These are phyloP conservation scores for Acridotheres tristis DNA, from an alignment of 2,797 vertebrate genomes.

Conservation along the genomic window DNA sequence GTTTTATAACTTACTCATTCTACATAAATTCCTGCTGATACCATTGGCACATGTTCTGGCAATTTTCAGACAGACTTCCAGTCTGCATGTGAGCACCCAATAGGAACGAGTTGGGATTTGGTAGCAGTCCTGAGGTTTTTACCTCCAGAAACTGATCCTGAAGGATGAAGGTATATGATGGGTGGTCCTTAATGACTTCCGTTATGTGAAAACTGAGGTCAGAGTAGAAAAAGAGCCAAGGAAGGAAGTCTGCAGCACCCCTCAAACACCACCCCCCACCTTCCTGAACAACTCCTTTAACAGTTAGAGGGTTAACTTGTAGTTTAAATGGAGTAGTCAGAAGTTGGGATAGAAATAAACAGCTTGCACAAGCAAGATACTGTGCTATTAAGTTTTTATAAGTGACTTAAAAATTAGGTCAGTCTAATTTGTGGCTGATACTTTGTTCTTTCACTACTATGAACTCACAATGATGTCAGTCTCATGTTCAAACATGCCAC, in stretches of 20 bases:
- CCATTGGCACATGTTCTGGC: neutral
- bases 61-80: neutral
- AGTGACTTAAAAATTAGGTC: slow-evolving; percentile 65
- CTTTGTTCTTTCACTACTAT: slow-evolving; percentile 60
- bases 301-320: neutral
- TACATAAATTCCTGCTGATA: neutral
- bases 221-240: slow-evolving; percentile 43
- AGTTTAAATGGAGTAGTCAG: neutral
- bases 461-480: slow-evolving; percentile 66
- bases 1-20: neutral
- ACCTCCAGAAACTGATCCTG: slow-evolving; percentile 47
- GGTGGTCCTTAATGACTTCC: slow-evolving; percentile 60
- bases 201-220: slow-evolving; percentile 38
- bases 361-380: slow-evolving; percentile 49
- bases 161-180: slow-evolving; percentile 32
- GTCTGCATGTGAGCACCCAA: neutral
- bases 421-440: slow-evolving; percentile 66
- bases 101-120: neutral
- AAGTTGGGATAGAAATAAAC: slow-evolving; percentile 26
- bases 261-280: neutral
- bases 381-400: slow-evolving; percentile 34
- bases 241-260: slow-evolving; percentile 49
- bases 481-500: slow-evolving; percentile 67
- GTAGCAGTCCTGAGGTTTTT: slow-evolving; percentile 14
- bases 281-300: neutral